Evolutionary conservation across 2,888 invertebrate species (phyloP).

Genomic region (Agelastica alni): DNA sequence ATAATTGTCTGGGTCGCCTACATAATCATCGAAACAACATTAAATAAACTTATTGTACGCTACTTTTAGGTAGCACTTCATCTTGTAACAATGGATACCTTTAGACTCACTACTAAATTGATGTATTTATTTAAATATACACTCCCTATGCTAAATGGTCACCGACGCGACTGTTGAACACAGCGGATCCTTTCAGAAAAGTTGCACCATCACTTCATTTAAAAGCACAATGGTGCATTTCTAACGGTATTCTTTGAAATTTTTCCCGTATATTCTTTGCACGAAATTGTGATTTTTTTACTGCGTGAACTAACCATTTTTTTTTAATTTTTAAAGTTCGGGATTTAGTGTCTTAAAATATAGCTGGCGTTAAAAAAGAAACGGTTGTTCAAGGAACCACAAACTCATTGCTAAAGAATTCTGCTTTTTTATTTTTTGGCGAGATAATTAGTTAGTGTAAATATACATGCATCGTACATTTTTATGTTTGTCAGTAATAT

Average conservation of each 20-base stretch:
- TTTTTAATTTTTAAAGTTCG: too few species aligned
- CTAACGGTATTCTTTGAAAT: constrained; percentile 21
- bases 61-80: constrained; percentile 50
- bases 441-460: too few species aligned
- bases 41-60: constrained; percentile 45
- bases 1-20: constrained; percentile 28
- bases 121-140: constrained; percentile 47
- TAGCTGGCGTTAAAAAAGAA: too few species aligned
- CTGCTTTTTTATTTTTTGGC: too few species aligned
- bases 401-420: too few species aligned
- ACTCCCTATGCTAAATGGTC: constrained; percentile 47
- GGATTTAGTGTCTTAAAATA: too few species aligned
- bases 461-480: too few species aligned
- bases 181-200: constrained; percentile 29
- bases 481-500: too few species aligned
- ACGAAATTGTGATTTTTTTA: too few species aligned
- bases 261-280: neutral
- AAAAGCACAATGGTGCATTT: constrained; percentile 28
- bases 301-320: too few species aligned
- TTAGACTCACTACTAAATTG: constrained; percentile 44
- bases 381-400: too few species aligned
- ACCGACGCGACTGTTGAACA: constrained; percentile 29
- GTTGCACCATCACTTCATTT: constrained; percentile 32
- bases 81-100: constrained; percentile 47
- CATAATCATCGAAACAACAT: constrained; percentile 30